These are phyloP conservation scores for Bibio marci DNA, from an alignment of 2,888 invertebrate species.

Conservation along the genomic window DNA sequence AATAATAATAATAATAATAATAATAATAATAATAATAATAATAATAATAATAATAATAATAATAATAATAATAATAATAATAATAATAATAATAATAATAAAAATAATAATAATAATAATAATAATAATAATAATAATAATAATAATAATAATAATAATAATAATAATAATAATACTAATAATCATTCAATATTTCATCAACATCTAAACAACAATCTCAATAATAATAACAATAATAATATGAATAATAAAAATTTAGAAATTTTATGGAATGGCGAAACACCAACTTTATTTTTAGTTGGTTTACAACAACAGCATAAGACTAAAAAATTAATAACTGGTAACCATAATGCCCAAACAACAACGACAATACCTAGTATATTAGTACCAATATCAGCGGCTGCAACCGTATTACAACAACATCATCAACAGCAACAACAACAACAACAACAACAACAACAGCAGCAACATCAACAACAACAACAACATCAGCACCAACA, in stretches of 20 bases:
- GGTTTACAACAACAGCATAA: slow-evolving; percentile 30
- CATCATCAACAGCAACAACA: slow-evolving; percentile 9
- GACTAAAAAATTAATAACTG: neutral
- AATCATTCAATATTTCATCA: too few relatives aligned
- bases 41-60: too few relatives aligned
- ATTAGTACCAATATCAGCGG: slow-evolving; percentile 25
- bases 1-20: too few relatives aligned
- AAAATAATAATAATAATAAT: neutral
- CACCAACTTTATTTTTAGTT: slow-evolving; percentile 34
- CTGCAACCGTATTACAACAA: neutral
- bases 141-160: too few relatives aligned
- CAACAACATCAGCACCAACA: slow-evolving; percentile 13
- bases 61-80: neutral
- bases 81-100: neutral
- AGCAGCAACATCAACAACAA: slow-evolving; percentile 17
- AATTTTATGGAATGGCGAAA: slow-evolving; percentile 44
- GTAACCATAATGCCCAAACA: too few relatives aligned
- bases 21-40: too few relatives aligned
- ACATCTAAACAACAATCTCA: too few relatives aligned
- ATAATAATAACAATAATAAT: neutral
- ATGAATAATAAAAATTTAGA: slow-evolving; percentile 30
- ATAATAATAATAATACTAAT: too few relatives aligned
- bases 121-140: neutral
- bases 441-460: slow-evolving; percentile 25
- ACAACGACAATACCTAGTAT: slow-evolving; percentile 42